Conservation (phyloP, 2,113 vertebrate species). For the Poeciliopsis turrubarensis region DNA sequence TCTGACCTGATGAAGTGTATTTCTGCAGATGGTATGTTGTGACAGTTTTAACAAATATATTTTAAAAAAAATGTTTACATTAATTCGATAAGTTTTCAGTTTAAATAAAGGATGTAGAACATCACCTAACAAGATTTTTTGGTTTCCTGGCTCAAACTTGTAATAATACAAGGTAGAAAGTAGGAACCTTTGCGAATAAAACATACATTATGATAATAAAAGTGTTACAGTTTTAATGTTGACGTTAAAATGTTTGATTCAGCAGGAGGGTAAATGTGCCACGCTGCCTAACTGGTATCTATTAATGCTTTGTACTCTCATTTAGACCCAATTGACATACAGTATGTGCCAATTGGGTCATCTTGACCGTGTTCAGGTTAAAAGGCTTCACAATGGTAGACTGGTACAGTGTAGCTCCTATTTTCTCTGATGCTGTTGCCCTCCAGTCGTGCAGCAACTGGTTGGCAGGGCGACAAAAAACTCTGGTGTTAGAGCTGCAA, state of each 20-base stretch:
- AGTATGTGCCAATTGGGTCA: conserved; percentile 61
- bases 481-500: conserved; percentile 50
- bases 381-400: conserved; percentile 17
- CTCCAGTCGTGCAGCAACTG: conserved; percentile 29
- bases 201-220: no score
- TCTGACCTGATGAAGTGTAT: no score
- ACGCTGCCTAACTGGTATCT: conserved; percentile 11
- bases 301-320: conserved; percentile 36
- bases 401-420: conserved; percentile 19
- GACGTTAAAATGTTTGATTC: conserved; percentile 15
- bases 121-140: neutral
- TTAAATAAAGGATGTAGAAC: no score
- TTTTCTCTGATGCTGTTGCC: conserved; percentile 36
- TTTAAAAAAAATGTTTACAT: no score
- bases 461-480: conserved; percentile 42
- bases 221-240: no score
- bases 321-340: conserved; percentile 10
- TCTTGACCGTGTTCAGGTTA: conserved; percentile 39
- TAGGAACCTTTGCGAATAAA: no score
- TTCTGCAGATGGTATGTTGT: no score
- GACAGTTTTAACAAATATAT: no score
- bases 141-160: neutral
- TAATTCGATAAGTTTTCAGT: no score
- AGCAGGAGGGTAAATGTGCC: conserved; percentile 32
- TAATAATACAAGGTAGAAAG: neutral